Evolutionary conservation across 2,113 vertebrate species (phyloP).

Genomic region (Ceratotherium simum): DNA sequence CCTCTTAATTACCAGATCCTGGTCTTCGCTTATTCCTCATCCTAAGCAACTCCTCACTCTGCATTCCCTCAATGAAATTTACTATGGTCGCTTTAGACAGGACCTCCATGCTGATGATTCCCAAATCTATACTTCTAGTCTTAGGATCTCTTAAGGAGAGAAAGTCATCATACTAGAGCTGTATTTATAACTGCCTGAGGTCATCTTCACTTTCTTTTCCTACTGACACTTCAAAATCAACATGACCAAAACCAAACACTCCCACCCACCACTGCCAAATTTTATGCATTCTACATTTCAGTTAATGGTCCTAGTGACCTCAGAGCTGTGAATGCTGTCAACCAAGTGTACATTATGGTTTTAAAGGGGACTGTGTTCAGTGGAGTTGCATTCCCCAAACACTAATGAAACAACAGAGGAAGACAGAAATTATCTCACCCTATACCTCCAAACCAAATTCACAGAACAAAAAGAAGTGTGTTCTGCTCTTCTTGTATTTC

Average conservation of each 20-base stretch:
- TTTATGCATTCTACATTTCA: not conserved
- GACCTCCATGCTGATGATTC: not conserved
- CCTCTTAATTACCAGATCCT: not conserved
- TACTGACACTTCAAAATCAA: conserved; percentile 21
- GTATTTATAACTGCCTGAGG: not conserved
- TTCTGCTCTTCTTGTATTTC: not conserved
- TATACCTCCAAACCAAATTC: not conserved
- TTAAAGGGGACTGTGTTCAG: not conserved
- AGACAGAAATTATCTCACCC: conserved; percentile 26
- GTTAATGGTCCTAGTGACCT: not conserved
- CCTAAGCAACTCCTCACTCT: not conserved
- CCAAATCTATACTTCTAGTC: not conserved
- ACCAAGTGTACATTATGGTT: not conserved
- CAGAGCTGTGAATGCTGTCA: conserved; percentile 9
- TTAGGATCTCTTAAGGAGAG: not conserved
- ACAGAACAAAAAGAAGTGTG: not conserved
- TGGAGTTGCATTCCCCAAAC: not conserved
- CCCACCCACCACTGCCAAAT: not conserved
- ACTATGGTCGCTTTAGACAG: not conserved
- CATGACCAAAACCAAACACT: conserved; percentile 1
- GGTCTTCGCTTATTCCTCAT: not conserved
- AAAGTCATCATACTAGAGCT: not conserved
- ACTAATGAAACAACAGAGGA: not conserved
- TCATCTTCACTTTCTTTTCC: not conserved
- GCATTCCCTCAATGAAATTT: not conserved